Conservation (phyloP, 35 echinoderm and acorn worm species). For the Eucidaris tribuloides region DNA sequence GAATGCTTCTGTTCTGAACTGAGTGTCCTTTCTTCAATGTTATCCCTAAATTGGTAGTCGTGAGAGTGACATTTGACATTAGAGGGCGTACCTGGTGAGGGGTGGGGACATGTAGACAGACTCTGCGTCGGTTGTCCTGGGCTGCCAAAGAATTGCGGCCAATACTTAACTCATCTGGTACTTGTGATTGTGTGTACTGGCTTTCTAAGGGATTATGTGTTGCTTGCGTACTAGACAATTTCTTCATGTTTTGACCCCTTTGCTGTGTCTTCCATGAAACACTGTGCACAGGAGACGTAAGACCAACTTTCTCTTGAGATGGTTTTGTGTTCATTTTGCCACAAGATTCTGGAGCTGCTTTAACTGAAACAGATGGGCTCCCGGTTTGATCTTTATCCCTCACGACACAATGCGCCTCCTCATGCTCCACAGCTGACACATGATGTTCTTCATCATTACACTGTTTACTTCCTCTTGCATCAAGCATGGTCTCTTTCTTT, state of each 20-base stretch:
- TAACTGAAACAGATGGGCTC: not conserved
- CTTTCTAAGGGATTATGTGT: constrained; percentile 27
- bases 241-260: not conserved
- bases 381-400: not conserved
- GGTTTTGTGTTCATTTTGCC: not conserved
- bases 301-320: not conserved
- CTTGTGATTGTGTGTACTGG: constrained; percentile 44
- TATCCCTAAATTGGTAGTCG: too few species aligned
- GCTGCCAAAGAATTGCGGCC: not conserved
- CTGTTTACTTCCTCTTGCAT: too few species aligned
- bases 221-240: not conserved
- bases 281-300: not conserved
- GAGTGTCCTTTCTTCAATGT: too few species aligned
- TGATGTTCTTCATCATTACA: too few species aligned
- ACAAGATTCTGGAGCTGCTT: not conserved
- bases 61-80: too few species aligned
- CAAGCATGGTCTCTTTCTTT: too few species aligned
- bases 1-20: too few species aligned
- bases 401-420: too few species aligned
- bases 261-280: not conserved
- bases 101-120: not conserved
- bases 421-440: too few species aligned
- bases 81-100: not conserved
- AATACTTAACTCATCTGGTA: not conserved
- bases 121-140: not conserved